Base-by-base conservation (phyloP, 2,113 vertebrate species). In the Halichoerus grypus region DNA sequence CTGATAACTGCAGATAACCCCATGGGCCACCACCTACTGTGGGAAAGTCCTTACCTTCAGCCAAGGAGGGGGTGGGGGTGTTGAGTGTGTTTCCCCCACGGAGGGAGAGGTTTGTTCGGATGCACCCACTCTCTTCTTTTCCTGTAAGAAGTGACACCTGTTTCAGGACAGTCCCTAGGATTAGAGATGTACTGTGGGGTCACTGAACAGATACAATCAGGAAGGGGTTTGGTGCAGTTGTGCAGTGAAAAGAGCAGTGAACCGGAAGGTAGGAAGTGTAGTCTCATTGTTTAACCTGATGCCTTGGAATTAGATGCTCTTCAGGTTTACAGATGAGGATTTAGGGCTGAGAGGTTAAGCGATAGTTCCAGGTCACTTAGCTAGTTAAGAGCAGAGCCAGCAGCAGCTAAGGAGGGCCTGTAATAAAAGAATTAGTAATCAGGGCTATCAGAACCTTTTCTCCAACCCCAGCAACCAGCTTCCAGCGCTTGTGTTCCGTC, bases 171-270 rank as follows among this genome's bases (percentile, higher is more conserved):
- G 69, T 76, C 51, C 53, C 14, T 81, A 31, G 67, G 82, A 33
- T 65, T 90, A 72, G 81, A 61, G 22, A 31, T 92, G 11, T 39
- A 55, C 12, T 36, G 28, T 53, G 28, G 72, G 26, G n/a, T 57
- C 59, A 85, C 89, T 53, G 82, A 63, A 57, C 19, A 96, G 97
- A 93, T 84, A 71, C 87, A 74, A 85, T 86, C 92, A 79, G 94
- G 71, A 93, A 88, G 36, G 13, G 0, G 2, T n/a, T 12, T 67
- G 84, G 39, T 53, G 69, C 49, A 31, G 7, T 46, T 59, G 85
- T 67, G 16, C 16, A 28, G 59, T 2, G 65, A 77, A 36, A 7
- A 12, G 11, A 74, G 77, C 33, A 74, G 3, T 63, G 93, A 95
- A 57, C 71, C 63, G 7, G 61, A 92, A 79, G 59, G 33, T 87